Conservation (phyloP, 2,113 vertebrate species). For the Crotalus helleri region DNA sequence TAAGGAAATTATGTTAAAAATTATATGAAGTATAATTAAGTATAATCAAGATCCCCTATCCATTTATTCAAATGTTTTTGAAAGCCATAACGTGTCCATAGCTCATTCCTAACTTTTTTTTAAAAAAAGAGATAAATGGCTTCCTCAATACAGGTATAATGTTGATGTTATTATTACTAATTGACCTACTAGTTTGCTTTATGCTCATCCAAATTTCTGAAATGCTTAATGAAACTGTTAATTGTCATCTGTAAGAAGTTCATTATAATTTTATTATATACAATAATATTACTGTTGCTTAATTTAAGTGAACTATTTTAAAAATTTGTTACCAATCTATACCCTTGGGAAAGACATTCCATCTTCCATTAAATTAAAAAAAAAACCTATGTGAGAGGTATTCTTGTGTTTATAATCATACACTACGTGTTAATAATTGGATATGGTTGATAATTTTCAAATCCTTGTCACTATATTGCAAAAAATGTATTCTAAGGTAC, state of each 20-base stretch:
- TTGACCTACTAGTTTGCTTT: background rate
- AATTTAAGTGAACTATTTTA: background rate
- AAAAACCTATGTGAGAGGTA: background rate
- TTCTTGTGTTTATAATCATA: background rate
- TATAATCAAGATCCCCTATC: background rate
- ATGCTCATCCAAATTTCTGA: background rate
- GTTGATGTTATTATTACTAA: background rate
- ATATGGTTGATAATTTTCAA: conserved; percentile 30
- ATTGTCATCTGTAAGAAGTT: background rate
- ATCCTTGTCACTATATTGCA: conserved; percentile 29
- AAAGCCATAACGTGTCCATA: background rate
- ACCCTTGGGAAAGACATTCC: background rate
- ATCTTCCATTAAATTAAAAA: background rate
- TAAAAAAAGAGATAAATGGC: background rate
- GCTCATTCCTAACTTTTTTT: background rate
- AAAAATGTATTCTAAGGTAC: conserved; percentile 50
- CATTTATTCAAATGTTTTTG: no score
- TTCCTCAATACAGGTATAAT: background rate
- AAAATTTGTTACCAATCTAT: background rate
- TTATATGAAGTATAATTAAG: background rate
- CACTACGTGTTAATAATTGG: background rate
- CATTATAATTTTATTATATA: background rate
- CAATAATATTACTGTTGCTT: background rate
- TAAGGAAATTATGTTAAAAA: background rate
- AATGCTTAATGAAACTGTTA: background rate